phyloP scores from a whole-genome alignment of 2,888 invertebrate genomes.

The Fissipunctia ypsillon region DNA sequence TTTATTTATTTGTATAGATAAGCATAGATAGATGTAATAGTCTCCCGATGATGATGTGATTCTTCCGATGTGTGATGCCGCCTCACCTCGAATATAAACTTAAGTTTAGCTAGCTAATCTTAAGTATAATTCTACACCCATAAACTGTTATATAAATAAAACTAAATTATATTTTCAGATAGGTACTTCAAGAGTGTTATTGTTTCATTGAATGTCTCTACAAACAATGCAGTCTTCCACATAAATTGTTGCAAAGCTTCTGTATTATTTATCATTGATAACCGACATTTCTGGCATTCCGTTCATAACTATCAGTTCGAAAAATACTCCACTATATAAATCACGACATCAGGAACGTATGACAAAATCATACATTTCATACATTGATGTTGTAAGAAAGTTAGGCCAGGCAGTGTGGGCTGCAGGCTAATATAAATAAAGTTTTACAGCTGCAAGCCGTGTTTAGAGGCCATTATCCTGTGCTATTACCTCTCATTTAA shows the following conservation, averaged over 20 bases:
- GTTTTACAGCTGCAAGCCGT: slow-evolving; percentile 69
- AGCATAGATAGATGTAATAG: not conserved
- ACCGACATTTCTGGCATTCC: not conserved
- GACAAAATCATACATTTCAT: slow-evolving; percentile 48
- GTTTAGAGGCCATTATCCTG: slow-evolving; percentile 72
- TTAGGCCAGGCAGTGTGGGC: slow-evolving; percentile 68
- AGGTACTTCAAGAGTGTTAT: not conserved
- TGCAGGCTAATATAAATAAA: slow-evolving; percentile 71
- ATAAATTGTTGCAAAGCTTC: not conserved
- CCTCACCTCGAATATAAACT: too few relatives aligned
- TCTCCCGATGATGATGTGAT: too few relatives aligned
- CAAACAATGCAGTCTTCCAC: not conserved
- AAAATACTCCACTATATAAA: slow-evolving; percentile 11
- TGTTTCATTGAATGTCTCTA: not conserved
- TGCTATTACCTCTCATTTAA: slow-evolving; percentile 72
- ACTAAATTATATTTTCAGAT: not conserved
- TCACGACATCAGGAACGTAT: slow-evolving; percentile 1
- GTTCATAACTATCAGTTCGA: not conserved
- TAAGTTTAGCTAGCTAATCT: too few relatives aligned
- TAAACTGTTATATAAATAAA: not conserved
- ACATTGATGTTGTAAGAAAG: slow-evolving; percentile 59
- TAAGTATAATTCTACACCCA: too few relatives aligned
- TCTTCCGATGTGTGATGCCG: too few relatives aligned
- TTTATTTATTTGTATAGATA: too few relatives aligned
- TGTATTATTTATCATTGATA: not conserved